These are phyloP conservation scores for Tiphia femorata DNA, from an alignment of 2,888 invertebrate genomes.

Conservation along the genomic window DNA sequence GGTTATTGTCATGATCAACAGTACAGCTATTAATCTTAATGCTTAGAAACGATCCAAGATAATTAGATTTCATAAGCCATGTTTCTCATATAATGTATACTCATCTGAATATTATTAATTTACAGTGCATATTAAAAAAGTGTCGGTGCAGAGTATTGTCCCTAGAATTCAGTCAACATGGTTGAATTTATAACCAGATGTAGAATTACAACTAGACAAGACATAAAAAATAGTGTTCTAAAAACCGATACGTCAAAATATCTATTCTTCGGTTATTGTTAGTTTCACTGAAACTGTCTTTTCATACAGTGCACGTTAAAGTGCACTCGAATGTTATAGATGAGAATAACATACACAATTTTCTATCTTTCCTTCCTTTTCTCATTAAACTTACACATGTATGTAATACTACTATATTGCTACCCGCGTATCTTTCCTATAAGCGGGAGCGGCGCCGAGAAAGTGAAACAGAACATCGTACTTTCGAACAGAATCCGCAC, in stretches of 20 bases:
- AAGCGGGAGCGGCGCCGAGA: no score
- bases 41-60: constrained; percentile 54
- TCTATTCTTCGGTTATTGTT: neutral
- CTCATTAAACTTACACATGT: no score
- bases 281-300: neutral
- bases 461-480: no score
- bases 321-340: no score
- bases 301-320: neutral
- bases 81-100: constrained; percentile 55
- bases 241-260: neutral
- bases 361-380: no score
- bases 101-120: constrained; percentile 56
- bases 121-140: constrained; percentile 63
- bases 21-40: constrained; percentile 50
- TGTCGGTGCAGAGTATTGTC: constrained; percentile 65
- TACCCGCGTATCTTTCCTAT: no score
- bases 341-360: no score
- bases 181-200: constrained; percentile 21
- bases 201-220: no score
- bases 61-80: constrained; percentile 52
- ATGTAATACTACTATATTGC: no score
- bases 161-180: constrained; percentile 67
- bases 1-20: constrained; percentile 48
- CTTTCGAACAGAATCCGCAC: no score
- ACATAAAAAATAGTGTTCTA: neutral